Evolutionary conservation across 1,140 invertebrate genomes (phyloP).

Genomic region (Reticulitermes speratus): DNA sequence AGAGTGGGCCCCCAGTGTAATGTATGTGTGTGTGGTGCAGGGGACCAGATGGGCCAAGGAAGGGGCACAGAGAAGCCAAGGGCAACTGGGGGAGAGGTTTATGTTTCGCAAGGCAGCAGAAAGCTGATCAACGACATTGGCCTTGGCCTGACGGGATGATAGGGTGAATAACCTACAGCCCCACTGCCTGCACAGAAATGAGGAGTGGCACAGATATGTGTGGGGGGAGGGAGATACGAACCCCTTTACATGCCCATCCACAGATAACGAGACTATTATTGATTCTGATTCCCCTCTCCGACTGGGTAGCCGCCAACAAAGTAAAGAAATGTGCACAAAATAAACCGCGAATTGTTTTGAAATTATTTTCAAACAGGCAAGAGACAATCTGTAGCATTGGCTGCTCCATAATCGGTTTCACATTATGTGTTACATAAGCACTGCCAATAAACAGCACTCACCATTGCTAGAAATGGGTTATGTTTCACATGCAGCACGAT

Average conservation of each 20-base stretch:
- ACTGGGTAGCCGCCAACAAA: neutral
- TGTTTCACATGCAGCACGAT: too few relatives aligned
- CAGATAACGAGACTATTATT: neutral
- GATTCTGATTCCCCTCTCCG: neutral
- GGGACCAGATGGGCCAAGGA: neutral
- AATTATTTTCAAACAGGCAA: too few relatives aligned
- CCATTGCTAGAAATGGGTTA: too few relatives aligned
- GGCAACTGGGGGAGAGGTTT: neutral
- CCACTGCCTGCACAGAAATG: neutral
- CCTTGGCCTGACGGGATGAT: neutral
- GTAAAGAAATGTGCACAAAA: too few relatives aligned
- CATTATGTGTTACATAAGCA: too few relatives aligned
- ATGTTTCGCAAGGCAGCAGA: neutral
- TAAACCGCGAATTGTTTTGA: too few relatives aligned
- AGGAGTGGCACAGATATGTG: too few relatives aligned
- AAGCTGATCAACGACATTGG: neutral
- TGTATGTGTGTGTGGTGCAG: neutral
- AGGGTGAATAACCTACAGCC: constrained; percentile 13
- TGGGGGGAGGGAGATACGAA: neutral
- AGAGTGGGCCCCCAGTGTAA: neutral
- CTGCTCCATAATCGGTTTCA: too few relatives aligned
- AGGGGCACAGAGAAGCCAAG: neutral
- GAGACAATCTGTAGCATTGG: too few relatives aligned
- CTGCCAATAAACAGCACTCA: too few relatives aligned
- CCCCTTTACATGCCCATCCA: neutral